Conservation (phyloP, 2,113 vertebrate genomes). For the Carassius gibelio region DNA sequence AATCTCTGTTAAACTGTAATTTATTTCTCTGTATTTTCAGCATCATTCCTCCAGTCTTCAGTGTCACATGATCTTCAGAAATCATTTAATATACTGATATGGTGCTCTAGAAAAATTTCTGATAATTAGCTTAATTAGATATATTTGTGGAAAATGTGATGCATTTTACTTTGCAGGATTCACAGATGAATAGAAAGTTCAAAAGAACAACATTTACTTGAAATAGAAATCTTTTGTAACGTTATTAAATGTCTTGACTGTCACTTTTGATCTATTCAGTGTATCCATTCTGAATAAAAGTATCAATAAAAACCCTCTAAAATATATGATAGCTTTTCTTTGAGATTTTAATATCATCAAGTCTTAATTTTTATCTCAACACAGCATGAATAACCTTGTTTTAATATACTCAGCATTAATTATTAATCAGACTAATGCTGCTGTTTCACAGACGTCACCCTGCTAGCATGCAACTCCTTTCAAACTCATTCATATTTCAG, state of each 20-base stretch:
- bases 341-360: background rate
- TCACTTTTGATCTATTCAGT: background rate
- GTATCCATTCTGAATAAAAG: no score
- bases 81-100: background rate
- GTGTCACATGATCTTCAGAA: background rate
- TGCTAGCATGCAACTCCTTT: background rate
- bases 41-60: background rate
- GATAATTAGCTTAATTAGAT: background rate
- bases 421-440: background rate
- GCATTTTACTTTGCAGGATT: background rate
- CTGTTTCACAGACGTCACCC: background rate
- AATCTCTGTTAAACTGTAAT: no score
- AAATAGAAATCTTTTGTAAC: background rate
- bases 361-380: background rate
- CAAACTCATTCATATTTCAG: conserved; percentile 26
- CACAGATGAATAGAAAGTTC: background rate
- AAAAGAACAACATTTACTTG: background rate
- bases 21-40: background rate
- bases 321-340: background rate
- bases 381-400: background rate
- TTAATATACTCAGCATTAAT: background rate
- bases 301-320: background rate
- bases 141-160: background rate
- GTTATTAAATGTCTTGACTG: background rate
- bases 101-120: background rate